phyloP scores from a whole-genome alignment of 2,113 vertebrate genomes.

The Thermophis baileyi region DNA sequence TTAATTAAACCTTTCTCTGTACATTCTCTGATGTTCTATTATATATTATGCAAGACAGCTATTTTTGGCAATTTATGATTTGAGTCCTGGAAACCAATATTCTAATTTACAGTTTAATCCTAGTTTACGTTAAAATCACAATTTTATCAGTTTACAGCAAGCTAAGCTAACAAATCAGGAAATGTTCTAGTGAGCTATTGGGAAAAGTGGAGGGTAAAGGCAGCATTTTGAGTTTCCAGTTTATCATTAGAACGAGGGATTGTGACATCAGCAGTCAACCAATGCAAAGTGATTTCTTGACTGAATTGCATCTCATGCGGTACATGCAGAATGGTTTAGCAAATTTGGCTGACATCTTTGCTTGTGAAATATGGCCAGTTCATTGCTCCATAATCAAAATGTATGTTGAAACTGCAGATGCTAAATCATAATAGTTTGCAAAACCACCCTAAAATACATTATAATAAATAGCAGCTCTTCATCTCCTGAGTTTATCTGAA shows the following conservation, averaged over 20 bases:
- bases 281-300: neutral
- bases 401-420: conserved; percentile 16
- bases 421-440: conserved; percentile 6
- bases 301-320: neutral
- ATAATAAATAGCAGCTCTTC: conserved; percentile 6
- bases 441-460: neutral
- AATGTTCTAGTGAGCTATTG: neutral
- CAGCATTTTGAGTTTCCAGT: neutral
- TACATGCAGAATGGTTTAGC: neutral
- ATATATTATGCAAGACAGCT: neutral
- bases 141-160: neutral
- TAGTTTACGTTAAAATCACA: neutral
- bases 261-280: neutral
- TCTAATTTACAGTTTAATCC: neutral
- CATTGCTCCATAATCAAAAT: conserved; percentile 3
- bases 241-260: neutral
- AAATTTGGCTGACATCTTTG: neutral
- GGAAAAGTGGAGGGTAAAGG: neutral
- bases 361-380: neutral
- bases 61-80: neutral
- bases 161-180: neutral
- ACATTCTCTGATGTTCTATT: neutral
- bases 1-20: neutral
- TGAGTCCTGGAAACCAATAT: neutral
- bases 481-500: conserved; percentile 26